Conservation (phyloP, 2,113 vertebrate genomes). For the Uropsilus gracilis region DNA sequence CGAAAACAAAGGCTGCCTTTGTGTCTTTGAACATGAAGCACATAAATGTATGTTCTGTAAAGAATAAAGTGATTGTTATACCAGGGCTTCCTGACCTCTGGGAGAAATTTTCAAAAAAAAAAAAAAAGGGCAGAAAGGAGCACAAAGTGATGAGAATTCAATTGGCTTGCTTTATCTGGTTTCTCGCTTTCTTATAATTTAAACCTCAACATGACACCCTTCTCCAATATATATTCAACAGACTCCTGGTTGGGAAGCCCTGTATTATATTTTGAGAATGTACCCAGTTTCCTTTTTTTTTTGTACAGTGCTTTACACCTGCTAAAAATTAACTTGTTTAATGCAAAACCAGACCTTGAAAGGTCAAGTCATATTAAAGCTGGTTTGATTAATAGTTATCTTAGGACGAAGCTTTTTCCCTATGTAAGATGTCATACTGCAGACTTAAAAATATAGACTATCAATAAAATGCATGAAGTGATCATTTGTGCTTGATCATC, state of each 20-base stretch:
- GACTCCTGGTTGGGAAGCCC: constrained; percentile 83
- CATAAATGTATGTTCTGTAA: constrained; percentile 66
- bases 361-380: constrained; percentile 75
- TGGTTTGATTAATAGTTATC: constrained; percentile 81
- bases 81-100: constrained; percentile 81
- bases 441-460: constrained; percentile 85
- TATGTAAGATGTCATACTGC: constrained; percentile 87
- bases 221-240: constrained; percentile 55
- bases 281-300: constrained; percentile 71
- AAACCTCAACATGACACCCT: constrained; percentile 46
- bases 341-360: constrained; percentile 77
- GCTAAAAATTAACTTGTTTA: constrained; percentile 82
- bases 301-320: constrained; percentile 81
- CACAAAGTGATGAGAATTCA: constrained; percentile 49
- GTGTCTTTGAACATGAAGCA: constrained; percentile 69
- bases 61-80: constrained; percentile 69
- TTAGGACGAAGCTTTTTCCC: constrained; percentile 85
- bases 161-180: constrained; percentile 62
- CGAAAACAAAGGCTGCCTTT: constrained; percentile 66
- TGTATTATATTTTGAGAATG: constrained; percentile 82
- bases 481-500: constrained; percentile 84
- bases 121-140: constrained; percentile 59
- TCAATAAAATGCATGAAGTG: constrained; percentile 89
- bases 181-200: constrained; percentile 70
- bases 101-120: constrained; percentile 51